A percentile compares a stretch with the other conserved stretches of the same genome.
These are phyloP conservation scores for Megaleporinus macrocephalus DNA, from an alignment of 2,113 vertebrate genomes.

Conservation along the genomic window DNA sequence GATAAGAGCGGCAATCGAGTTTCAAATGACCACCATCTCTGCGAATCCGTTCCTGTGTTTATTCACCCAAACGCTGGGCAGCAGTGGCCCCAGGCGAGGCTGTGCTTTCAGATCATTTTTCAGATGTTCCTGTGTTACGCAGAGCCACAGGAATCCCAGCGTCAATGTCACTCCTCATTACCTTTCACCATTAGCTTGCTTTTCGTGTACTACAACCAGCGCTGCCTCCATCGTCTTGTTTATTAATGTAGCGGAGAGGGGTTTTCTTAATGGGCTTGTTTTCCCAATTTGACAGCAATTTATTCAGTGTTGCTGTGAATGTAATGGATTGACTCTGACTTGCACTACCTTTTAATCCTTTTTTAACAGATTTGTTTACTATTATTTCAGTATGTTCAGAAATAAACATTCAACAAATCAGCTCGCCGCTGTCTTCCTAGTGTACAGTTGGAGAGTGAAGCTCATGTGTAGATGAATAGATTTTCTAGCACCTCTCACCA, in stretches of 20 bases:
- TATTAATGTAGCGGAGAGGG: constrained; percentile 25
- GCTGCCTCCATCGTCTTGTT: background rate
- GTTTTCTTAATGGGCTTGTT: constrained; percentile 11
- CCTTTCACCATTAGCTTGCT: constrained; percentile 16
- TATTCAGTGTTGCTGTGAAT: background rate
- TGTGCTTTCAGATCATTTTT: background rate
- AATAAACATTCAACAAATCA: too few relatives aligned
- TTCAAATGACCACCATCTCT: background rate
- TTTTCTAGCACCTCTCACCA: too few relatives aligned
- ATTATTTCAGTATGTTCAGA: background rate
- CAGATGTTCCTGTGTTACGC: background rate
- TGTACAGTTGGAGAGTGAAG: too few relatives aligned
- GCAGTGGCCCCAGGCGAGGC: background rate
- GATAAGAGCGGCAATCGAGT: background rate
- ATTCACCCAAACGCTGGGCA: background rate
- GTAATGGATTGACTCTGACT: constrained; percentile 20
- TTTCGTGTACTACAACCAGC: background rate
- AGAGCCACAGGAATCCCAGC: background rate
- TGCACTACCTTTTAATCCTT: background rate
- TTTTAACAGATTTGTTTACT: background rate
- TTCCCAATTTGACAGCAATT: background rate
- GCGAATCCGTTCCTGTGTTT: background rate
- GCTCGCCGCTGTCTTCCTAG: too few relatives aligned
- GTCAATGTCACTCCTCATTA: constrained; percentile 30
- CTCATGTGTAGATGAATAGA: too few relatives aligned